Evolutionary conservation across 2,888 invertebrate genomes (phyloP), one percentile per base, ranked within the genome.

Genomic region (Tanaodytes sp.): DNA sequence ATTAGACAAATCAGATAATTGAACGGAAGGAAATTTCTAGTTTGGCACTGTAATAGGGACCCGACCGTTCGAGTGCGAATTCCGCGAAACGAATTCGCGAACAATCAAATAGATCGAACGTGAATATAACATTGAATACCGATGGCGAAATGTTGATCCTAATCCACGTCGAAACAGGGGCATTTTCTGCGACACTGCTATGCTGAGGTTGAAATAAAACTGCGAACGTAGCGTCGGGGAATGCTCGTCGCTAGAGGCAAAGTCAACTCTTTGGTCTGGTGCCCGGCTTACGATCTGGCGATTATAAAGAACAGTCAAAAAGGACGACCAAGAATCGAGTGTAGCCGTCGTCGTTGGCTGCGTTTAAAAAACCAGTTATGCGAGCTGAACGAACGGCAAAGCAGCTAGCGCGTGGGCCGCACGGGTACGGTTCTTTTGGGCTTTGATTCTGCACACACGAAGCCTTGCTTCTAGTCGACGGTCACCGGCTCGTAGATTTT

Each of bases 291-390:
- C 78, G 78, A 79, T 79, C 81, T 80, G 82, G 81, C 82, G 83
- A 84, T 83, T 84, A 82, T 84, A 82, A 84, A 82, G 84, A 83
- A 82, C 80, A 81, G 82, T 80, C 79, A 82, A 84, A 82, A 82
- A 77, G 72, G 70, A 71, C 49, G 63, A 36, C 57, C 20, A 74
- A 68, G 68, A 76, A 71, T 75, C 73, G 78, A 75, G 79, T 79
- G 77, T 79, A 80, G 80, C 77, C 79, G 80, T 79, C 76, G 80
- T 80, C 78, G 80, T 81, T 80, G 81, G 77, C 75, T 80, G 78
- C 78, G 82, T 82, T 82, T 83, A 78, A 84, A 84, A 82, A 84
- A 84, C 84, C 84, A 83, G 84, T 84, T 84, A 83, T 82, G 30
- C 55, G 39, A 54, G 36, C 16, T 52, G 39, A 48, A 23, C 59